phyloP scores from a whole-genome alignment of 2,888 invertebrate genomes.

The Loripinus fragilis region DNA sequence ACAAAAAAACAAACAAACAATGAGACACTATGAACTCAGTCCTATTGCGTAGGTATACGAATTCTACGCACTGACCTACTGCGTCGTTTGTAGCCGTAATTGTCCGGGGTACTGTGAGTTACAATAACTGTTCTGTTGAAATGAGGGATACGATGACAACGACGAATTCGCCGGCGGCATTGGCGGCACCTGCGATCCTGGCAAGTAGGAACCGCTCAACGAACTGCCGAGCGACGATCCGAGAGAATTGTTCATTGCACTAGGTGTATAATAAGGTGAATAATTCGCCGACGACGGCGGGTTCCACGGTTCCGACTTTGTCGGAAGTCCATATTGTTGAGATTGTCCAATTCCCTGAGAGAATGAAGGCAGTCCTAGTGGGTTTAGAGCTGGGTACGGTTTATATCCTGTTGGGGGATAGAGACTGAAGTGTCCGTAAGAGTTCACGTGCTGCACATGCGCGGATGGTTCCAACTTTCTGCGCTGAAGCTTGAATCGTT shows the following conservation, averaged over 20 bases:
- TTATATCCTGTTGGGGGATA: conserved; percentile 73
- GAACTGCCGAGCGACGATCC: conserved; percentile 42
- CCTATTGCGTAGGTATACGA: background rate
- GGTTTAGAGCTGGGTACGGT: conserved; percentile 71
- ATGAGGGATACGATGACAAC: conserved; percentile 61
- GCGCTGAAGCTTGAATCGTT: conserved; percentile 78
- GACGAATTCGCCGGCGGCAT: conserved; percentile 56
- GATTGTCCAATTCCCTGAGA: conserved; percentile 70
- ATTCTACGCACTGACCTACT: background rate
- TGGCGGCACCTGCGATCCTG: conserved; percentile 58
- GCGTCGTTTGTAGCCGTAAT: conserved; percentile 38
- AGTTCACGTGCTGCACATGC: conserved; percentile 71
- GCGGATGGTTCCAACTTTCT: conserved; percentile 61
- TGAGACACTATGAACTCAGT: too few species aligned
- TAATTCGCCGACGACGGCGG: conserved; percentile 50
- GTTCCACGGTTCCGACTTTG: conserved; percentile 68
- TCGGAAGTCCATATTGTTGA: conserved; percentile 68
- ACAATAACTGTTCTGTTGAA: conserved; percentile 64
- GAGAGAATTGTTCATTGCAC: conserved; percentile 56
- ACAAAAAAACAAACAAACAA: too few species aligned
- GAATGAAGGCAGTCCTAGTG: conserved; percentile 65
- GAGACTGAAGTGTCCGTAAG: conserved; percentile 75
- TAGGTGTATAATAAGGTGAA: conserved; percentile 61
- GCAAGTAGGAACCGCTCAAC: conserved; percentile 59
- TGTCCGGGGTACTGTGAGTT: conserved; percentile 63